Base-by-base conservation (phyloP, 1,140 invertebrate genomes). In the Diplogasteroides magnus region DNA sequence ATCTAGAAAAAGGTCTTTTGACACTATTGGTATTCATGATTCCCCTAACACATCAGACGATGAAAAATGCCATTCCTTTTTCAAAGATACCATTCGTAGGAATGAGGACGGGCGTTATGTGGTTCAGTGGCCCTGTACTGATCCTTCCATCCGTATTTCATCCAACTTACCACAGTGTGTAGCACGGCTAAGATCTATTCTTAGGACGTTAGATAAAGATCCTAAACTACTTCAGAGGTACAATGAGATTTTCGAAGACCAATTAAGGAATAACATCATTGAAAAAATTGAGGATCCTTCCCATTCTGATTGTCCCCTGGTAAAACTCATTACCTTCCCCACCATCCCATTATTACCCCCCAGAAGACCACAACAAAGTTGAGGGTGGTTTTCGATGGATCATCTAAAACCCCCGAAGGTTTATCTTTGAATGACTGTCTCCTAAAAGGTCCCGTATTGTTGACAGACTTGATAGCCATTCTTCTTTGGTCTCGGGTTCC, bases 281-380 rank as follows among this genome's bases (percentile, higher is more conserved):
- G 72, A 73, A 32, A 59, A 29, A 1, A 57, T 74, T 2, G 6
- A 3, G 2, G 61, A 48, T 2, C n/a, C 31, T 57, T 19, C 31
- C 14, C n/a, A 60, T 26, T 26, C 55, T 14, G 28, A 68, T 19
- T 70, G 72, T 37, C 19, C 2, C 1, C 23, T 14, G 15, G 23
- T 73, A n/a, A n/a, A n/a, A n/a, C n/a, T 14, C 72, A 75, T 80
- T 80, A 86, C 83, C 81, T 86, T 15, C 83, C 85, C 3, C 85
- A 86, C 79, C 85, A 86, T 32, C 68, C 68, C 0, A 82, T 86
- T 0, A 14, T 77, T 14, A 76, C 72, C n/a, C 67, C 69, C 23
- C 75, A 74, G 31, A 76, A 75, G 26, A 59, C 64, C 2, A 81
- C 82, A 1, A 80, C 81, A 1, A 80, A 84, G 71, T 66, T 77